These are phyloP conservation scores for Portevinia maculata DNA, from an alignment of 2,888 invertebrate genomes.

Conservation along the genomic window DNA sequence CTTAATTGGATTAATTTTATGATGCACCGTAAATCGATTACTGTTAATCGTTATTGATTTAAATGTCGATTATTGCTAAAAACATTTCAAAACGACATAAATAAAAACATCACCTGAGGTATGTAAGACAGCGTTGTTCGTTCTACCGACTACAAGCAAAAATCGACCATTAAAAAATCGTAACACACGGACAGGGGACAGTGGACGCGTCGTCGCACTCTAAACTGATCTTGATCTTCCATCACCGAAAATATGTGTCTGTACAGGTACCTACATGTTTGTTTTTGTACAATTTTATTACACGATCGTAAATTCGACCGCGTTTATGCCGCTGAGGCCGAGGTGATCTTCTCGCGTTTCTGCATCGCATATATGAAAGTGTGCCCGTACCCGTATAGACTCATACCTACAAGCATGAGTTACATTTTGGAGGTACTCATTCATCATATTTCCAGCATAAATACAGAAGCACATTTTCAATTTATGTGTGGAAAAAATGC, in stretches of 20 bases:
- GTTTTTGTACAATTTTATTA: slow-evolving; percentile 36
- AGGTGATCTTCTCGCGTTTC: neutral
- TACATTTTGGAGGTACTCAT: too few species aligned
- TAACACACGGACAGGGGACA: slow-evolving; percentile 35
- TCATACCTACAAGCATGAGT: too few species aligned
- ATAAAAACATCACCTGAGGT: slow-evolving; percentile 60
- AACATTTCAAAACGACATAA: slow-evolving; percentile 65
- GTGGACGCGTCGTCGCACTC: neutral
- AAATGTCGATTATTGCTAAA: slow-evolving; percentile 63
- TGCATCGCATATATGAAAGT: too few species aligned
- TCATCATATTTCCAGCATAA: slow-evolving; percentile 7
- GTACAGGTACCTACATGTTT: neutral
- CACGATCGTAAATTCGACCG: slow-evolving; percentile 55
- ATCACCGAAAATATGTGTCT: slow-evolving; percentile 30
- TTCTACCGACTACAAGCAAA: neutral
- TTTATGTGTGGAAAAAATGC: neutral
- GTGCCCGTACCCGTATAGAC: too few species aligned
- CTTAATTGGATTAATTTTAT: slow-evolving; percentile 28
- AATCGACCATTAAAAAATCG: slow-evolving; percentile 53
- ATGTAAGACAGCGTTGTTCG: neutral
- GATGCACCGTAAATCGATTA: slow-evolving; percentile 62
- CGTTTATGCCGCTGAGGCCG: slow-evolving; percentile 32
- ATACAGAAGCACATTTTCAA: slow-evolving; percentile 27
- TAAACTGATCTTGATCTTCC: slow-evolving; percentile 22
- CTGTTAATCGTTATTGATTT: slow-evolving; percentile 61